These are phyloP conservation scores for Mimas tiliae DNA, from an alignment of 2,888 invertebrate genomes.

Conservation along the genomic window DNA sequence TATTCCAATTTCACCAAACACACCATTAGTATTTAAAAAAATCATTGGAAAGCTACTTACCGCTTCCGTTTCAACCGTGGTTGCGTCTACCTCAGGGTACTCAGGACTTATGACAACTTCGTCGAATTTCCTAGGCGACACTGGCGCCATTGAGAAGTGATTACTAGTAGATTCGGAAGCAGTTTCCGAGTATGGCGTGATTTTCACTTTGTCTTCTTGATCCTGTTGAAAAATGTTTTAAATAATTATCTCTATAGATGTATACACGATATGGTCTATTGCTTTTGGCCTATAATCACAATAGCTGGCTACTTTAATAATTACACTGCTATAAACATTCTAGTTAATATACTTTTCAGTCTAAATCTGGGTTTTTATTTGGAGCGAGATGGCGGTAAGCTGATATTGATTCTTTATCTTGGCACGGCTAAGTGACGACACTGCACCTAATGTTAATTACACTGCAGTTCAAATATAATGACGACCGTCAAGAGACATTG, in stretches of 20 bases:
- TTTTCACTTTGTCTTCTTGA: constrained; percentile 72
- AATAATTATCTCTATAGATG: background rate
- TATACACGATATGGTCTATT: background rate
- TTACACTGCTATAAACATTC: background rate
- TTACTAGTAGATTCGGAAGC: constrained; percentile 66
- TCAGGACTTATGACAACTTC: constrained; percentile 55
- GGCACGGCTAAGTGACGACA: too few relatives aligned
- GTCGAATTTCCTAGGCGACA: constrained; percentile 57
- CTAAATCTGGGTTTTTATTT: background rate
- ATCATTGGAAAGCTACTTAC: constrained; percentile 51
- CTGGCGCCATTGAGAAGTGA: constrained; percentile 54
- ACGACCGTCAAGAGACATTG: too few relatives aligned
- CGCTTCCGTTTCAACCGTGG: constrained; percentile 72
- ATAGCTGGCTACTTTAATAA: background rate
- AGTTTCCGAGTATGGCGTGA: constrained; percentile 69
- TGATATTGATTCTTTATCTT: too few relatives aligned
- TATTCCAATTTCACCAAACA: constrained; percentile 38
- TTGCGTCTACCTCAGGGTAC: constrained; percentile 38
- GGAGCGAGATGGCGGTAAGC: background rate
- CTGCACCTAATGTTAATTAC: too few relatives aligned
- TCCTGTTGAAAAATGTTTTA: constrained; percentile 19
- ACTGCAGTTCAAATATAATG: too few relatives aligned
- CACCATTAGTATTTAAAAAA: constrained; percentile 40
- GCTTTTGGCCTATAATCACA: background rate
- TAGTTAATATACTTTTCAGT: background rate